Evolutionary conservation across 2,797 vertebrate species (phyloP).

Genomic region (Miichthys miiuy): DNA sequence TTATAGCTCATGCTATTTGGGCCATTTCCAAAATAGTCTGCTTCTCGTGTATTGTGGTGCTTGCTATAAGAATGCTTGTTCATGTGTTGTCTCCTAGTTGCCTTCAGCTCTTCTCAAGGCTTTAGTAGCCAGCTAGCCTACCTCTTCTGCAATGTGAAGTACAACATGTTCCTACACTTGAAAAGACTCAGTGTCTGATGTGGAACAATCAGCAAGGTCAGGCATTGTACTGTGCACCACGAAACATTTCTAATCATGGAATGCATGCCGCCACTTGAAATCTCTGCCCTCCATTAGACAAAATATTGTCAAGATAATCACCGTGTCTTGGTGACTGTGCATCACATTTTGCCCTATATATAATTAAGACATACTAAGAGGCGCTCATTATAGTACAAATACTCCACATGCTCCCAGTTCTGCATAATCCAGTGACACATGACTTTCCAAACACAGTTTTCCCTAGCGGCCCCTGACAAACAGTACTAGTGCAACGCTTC

Average conservation of each 20-base stretch:
- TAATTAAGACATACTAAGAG: constrained; percentile 10
- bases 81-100: neutral
- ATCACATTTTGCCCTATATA: neutral
- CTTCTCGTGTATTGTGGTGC: constrained; percentile 31
- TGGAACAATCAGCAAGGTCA: constrained; percentile 66
- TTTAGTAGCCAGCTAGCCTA: constrained; percentile 17
- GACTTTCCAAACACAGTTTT: constrained; percentile 1
- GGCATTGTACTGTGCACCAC: constrained; percentile 2
- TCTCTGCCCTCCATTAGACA: constrained; percentile 22
- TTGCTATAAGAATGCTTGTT: constrained; percentile 10
- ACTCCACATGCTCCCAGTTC: neutral
- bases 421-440: constrained; percentile 5
- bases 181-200: constrained; percentile 59
- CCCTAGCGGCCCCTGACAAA: constrained; percentile 8
- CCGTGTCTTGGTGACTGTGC: neutral
- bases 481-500: constrained; percentile 18
- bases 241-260: constrained; percentile 16
- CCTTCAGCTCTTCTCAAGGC: constrained; percentile 19
- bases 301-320: constrained; percentile 22
- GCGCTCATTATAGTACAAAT: neutral
- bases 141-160: constrained; percentile 46
- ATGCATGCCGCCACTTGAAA: constrained; percentile 4
- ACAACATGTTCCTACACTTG: constrained; percentile 62
- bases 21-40: constrained; percentile 49
- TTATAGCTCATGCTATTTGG: constrained; percentile 58